Conservation (phyloP, 2,797 vertebrate genomes). For the Channallabes apus region DNA sequence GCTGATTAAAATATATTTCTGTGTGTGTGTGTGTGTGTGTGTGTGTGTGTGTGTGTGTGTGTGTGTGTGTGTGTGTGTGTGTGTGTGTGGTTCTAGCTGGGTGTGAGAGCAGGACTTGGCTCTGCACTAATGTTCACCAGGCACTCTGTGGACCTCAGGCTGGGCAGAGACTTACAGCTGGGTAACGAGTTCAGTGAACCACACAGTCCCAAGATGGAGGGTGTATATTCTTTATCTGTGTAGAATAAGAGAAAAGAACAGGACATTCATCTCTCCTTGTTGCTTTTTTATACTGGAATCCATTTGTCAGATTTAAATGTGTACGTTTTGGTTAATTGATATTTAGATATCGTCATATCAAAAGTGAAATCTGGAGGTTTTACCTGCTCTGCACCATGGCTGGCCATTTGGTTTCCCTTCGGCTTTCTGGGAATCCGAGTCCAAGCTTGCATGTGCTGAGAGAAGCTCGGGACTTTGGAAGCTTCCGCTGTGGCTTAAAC, state of each 20-base stretch:
- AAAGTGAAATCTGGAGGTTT: not conserved
- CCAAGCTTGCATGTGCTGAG: constrained; percentile 88
- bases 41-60: not conserved
- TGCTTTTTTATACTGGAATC: not conserved
- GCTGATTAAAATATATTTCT: too few relatives aligned
- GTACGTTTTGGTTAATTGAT: not conserved
- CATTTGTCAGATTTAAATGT: not conserved
- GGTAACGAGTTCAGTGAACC: constrained; percentile 92
- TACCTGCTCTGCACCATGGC: constrained; percentile 88
- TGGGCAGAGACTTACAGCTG: constrained; percentile 94
- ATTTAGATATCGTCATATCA: not conserved
- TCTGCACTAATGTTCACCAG: constrained; percentile 95
- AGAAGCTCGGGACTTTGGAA: constrained; percentile 91
- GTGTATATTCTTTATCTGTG: constrained; percentile 91
- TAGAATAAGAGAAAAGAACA: not conserved
- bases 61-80: constrained; percentile 18
- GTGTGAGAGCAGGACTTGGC: constrained; percentile 89
- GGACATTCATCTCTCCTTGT: not conserved
- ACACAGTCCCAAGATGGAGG: constrained; percentile 94
- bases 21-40: not conserved
- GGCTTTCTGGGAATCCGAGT: constrained; percentile 84
- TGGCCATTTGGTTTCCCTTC: constrained; percentile 86
- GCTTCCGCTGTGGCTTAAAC: constrained; percentile 78
- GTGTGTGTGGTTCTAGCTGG: constrained; percentile 78
- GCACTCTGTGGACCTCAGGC: constrained; percentile 97